These are phyloP conservation scores for Stegana nigrithorax DNA, from an alignment of 2,888 invertebrate genomes.

Conservation along the genomic window DNA sequence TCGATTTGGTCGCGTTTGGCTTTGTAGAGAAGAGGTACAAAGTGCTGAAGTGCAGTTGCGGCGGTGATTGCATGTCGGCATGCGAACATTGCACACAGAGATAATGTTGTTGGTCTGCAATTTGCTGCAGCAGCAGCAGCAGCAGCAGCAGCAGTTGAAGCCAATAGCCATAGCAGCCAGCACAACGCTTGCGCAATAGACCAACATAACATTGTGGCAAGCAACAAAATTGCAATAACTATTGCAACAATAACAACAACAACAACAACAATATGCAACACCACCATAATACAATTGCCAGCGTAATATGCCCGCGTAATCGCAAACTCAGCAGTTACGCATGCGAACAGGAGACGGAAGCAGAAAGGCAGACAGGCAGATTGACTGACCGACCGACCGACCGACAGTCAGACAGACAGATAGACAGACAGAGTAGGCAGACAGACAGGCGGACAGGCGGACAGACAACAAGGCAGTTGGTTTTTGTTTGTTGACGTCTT, in stretches of 20 bases:
- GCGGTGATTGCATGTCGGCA: constrained; percentile 17
- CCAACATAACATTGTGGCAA: constrained; percentile 6
- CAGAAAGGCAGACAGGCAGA: too few relatives aligned
- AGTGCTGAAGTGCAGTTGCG: background rate
- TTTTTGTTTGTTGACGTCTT: constrained; percentile 47
- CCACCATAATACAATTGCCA: too few relatives aligned
- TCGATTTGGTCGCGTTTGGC: background rate
- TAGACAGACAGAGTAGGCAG: constrained; percentile 17
- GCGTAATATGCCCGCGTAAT: constrained; percentile 8
- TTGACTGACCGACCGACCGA: too few relatives aligned
- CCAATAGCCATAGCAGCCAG: too few relatives aligned
- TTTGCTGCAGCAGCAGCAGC: background rate
- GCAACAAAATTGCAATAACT: background rate
- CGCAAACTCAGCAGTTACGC: background rate
- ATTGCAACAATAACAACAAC: background rate
- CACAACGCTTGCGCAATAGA: constrained; percentile 5
- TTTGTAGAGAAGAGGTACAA: background rate
- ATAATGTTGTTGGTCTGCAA: constrained; percentile 1
- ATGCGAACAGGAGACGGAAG: background rate
- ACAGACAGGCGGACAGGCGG: constrained; percentile 2
- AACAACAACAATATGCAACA: background rate
- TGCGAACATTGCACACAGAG: background rate
- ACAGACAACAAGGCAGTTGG: too few relatives aligned
- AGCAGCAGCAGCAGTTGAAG: background rate
- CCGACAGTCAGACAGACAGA: background rate